phyloP scores from a whole-genome alignment of 2,888 invertebrate genomes.

The Polydrusus tereticollis region DNA sequence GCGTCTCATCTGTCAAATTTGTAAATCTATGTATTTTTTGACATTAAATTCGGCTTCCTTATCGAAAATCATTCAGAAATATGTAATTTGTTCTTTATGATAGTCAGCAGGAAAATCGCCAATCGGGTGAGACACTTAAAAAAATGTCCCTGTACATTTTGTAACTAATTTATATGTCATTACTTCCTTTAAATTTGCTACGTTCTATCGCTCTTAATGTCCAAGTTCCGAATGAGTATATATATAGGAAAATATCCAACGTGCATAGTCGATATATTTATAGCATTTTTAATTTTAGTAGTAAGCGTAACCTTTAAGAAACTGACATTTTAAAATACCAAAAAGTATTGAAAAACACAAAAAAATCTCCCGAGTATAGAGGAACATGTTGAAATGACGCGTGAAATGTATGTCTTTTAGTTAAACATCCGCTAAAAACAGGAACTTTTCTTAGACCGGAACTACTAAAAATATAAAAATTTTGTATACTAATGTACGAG shows the following conservation, averaged over 20 bases:
- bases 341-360: slow-evolving; percentile 9
- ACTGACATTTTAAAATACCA: slow-evolving; percentile 42
- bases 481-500: no score
- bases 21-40: no score
- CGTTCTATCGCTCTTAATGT: slow-evolving; percentile 12
- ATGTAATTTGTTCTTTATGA: no score
- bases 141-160: no score
- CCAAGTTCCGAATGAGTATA: slow-evolving; percentile 15
- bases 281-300: slow-evolving; percentile 47
- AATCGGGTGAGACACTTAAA: no score
- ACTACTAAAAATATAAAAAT: not conserved
- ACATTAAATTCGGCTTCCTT: no score
- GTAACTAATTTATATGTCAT: no score
- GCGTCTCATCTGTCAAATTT: no score
- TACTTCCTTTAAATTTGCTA: no score
- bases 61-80: no score
- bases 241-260: slow-evolving; percentile 25
- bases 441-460: not conserved
- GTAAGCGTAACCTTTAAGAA: slow-evolving; percentile 38
- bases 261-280: slow-evolving; percentile 34
- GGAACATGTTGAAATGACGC: slow-evolving; percentile 20
- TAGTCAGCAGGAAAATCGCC: no score
- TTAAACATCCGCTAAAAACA: slow-evolving; percentile 22
- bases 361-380: slow-evolving; percentile 21
- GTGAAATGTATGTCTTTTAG: slow-evolving; percentile 29